Conservation (phyloP, 2,113 vertebrate genomes). For the Echinops telfairi region DNA sequence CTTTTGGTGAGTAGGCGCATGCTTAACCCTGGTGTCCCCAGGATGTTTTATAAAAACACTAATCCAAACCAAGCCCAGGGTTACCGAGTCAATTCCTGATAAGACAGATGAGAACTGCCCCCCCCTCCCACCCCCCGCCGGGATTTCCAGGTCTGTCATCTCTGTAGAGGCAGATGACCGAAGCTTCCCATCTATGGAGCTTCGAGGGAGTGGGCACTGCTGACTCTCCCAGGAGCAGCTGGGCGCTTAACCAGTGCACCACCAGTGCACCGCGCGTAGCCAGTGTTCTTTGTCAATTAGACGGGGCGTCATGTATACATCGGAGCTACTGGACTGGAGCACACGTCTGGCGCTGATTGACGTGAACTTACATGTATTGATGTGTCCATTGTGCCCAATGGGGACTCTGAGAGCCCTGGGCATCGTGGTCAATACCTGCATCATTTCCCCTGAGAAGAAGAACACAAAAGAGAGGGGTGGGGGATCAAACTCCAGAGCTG, state of each 20-base stretch:
- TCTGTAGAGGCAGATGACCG: no score
- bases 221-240: not conserved
- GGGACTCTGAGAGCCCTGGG: not conserved
- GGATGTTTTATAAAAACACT: not conserved
- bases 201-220: not conserved
- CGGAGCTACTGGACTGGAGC: not conserved
- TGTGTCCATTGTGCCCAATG: not conserved
- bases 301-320: no score
- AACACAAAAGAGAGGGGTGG: not conserved
- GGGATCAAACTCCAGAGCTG: not conserved
- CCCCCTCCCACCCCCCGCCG: no score
- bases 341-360: fast-evolving
- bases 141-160: no score
- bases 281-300: not conserved
- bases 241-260: not conserved
- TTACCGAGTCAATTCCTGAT: no score
- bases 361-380: no score
- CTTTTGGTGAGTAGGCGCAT: not conserved
- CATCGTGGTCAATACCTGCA: fast-evolving
- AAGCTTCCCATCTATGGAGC: not conserved
- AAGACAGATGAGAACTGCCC: no score
- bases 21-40: not conserved
- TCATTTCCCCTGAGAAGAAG: not conserved
- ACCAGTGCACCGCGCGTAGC: not conserved
- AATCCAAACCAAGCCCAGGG: not conserved